A percentile compares a stretch with the other conserved stretches of the same genome.
Evolutionary conservation across 1,140 invertebrate genomes (phyloP).

Genomic region (Papilio helenus): DNA sequence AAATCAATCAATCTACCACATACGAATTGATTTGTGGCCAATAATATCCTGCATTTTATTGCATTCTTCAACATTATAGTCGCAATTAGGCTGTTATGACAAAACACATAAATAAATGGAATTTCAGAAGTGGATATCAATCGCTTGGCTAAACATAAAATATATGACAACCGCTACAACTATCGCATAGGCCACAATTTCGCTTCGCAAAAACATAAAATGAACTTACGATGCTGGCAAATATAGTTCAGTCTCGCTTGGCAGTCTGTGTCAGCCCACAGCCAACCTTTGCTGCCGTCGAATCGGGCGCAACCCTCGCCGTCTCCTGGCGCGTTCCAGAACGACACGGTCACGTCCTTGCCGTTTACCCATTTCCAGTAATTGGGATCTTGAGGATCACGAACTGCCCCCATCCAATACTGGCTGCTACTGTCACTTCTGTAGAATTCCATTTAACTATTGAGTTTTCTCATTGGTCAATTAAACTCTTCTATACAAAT

Average conservation of each 20-base stretch:
- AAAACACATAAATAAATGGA: background rate
- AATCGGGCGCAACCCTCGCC: conserved; percentile 94
- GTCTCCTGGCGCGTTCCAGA: conserved; percentile 95
- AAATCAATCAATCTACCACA: conserved; percentile 34
- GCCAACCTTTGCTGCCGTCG: conserved; percentile 96
- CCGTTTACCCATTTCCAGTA: conserved; percentile 96
- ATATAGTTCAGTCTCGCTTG: conserved; percentile 94
- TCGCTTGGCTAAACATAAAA: background rate
- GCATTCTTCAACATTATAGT: background rate
- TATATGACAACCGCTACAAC: background rate
- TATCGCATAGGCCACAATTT: conserved; percentile 29
- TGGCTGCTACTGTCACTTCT: conserved; percentile 95
- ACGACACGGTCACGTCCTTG: conserved; percentile 94
- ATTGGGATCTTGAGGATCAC: conserved; percentile 90
- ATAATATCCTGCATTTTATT: conserved; percentile 30
- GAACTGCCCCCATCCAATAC: conserved; percentile 96
- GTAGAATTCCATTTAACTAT: conserved; percentile 45
- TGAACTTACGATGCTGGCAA: conserved; percentile 95
- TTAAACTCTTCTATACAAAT: background rate
- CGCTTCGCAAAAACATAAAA: conserved; percentile 48
- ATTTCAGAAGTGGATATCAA: background rate
- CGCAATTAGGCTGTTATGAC: background rate
- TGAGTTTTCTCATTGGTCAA: conserved; percentile 2
- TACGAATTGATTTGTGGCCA: conserved; percentile 25
- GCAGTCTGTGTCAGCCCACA: conserved; percentile 97